These are phyloP conservation scores for Blastomussa wellsi DNA, from an alignment of 92 coral and sea anemone genomes.

Conservation along the genomic window DNA sequence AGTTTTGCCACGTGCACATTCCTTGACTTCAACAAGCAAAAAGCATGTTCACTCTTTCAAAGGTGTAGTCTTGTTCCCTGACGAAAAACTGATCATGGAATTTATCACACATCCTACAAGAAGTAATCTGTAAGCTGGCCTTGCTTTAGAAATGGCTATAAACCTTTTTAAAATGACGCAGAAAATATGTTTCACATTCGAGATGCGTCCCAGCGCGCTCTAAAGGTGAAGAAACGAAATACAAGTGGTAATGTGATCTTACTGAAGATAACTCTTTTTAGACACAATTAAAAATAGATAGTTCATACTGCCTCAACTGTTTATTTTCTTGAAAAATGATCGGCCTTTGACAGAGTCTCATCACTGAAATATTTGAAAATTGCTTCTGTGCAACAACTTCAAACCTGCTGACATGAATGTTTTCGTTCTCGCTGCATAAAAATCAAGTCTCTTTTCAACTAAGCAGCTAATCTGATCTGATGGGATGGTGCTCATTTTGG, in stretches of 20 bases:
- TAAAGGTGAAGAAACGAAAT: not conserved
- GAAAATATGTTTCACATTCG: not conserved
- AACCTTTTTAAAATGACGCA: not conserved
- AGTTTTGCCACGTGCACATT: conserved; percentile 1
- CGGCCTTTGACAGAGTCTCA: not conserved
- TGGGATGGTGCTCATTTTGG: not conserved
- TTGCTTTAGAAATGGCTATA: not conserved
- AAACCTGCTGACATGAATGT: not conserved
- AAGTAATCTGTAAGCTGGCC: not conserved
- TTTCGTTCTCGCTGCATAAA: not conserved
- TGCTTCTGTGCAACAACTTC: not conserved
- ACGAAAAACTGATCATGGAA: not conserved
- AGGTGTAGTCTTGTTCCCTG: not conserved
- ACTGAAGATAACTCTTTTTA: not conserved
- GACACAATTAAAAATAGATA: not conserved
- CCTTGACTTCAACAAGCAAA: not conserved
- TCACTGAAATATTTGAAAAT: not conserved
- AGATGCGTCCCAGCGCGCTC: not conserved
- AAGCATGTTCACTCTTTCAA: not conserved
- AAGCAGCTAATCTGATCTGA: not conserved
- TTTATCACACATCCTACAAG: not conserved
- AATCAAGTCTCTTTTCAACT: not conserved
- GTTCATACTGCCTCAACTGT: not conserved
- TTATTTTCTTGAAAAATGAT: not conserved
- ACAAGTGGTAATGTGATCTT: not conserved